phyloP scores from a whole-genome alignment of 1,140 invertebrate genomes.

The Marisa cornuarietis region DNA sequence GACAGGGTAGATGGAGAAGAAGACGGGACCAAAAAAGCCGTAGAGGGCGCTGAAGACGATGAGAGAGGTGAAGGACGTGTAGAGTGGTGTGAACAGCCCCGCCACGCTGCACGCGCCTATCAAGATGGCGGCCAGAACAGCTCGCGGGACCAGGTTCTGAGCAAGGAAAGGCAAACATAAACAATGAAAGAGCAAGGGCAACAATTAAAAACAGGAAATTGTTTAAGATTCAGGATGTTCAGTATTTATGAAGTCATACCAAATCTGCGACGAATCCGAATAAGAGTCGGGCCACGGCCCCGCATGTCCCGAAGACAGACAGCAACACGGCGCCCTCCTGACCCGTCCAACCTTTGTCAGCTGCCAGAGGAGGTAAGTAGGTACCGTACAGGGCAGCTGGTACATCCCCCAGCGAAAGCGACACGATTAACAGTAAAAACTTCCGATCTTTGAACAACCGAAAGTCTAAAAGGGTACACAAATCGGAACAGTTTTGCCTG shows the following conservation, averaged over 20 bases:
- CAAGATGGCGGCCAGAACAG: not conserved
- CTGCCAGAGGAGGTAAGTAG: conserved; percentile 33
- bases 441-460: conserved; percentile 21
- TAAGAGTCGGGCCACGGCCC: conserved; percentile 19
- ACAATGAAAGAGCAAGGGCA: no score
- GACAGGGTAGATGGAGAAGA: conserved; percentile 12
- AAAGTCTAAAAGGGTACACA: conserved; percentile 18
- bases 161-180: no score
- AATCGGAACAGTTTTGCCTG: not conserved
- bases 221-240: no score
- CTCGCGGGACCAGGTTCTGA: not conserved
- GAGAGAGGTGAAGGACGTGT: not conserved
- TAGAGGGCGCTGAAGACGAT: conserved; percentile 1
- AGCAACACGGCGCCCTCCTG: conserved; percentile 28
- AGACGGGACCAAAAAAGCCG: conserved; percentile 2
- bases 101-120: not conserved
- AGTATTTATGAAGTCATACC: not conserved
- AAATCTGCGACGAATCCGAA: conserved; percentile 28
- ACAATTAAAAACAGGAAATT: no score
- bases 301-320: conserved; percentile 20
- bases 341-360: conserved; percentile 24
- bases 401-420: conserved; percentile 8
- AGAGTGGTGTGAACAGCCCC: conserved; percentile 7
- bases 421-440: conserved; percentile 16
- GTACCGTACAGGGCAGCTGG: not conserved